phyloP scores from a whole-genome alignment of 1,140 invertebrate species.

The Ephestia elutella region DNA sequence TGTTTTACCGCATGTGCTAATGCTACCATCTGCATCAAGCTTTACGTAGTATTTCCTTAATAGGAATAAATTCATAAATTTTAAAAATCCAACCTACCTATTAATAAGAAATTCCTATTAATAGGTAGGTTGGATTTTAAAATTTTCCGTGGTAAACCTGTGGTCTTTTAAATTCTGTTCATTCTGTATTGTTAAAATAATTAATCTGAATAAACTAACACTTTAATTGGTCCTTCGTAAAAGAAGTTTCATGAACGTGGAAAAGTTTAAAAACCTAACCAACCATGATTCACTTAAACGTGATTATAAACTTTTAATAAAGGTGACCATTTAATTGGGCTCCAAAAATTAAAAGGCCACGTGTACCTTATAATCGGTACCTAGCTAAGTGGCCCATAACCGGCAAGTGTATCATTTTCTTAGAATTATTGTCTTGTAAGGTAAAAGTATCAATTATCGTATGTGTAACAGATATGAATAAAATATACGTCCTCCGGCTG shows the following conservation, averaged over 20 bases:
- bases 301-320: not conserved
- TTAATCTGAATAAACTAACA: too few relatives aligned
- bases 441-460: slow-evolving; percentile 53
- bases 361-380: slow-evolving; percentile 54
- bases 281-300: not conserved
- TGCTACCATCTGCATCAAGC: too few relatives aligned
- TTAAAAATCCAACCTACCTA: too few relatives aligned
- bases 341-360: not conserved
- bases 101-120: too few relatives aligned
- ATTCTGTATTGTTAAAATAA: too few relatives aligned
- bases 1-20: too few relatives aligned
- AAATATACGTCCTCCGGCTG: slow-evolving; percentile 35
- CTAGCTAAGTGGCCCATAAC: slow-evolving; percentile 57
- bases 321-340: not conserved
- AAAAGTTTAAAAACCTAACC: not conserved
- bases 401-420: slow-evolving; percentile 72
- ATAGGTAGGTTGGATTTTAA: too few relatives aligned
- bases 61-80: too few relatives aligned
- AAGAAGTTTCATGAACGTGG: not conserved
- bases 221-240: not conserved
- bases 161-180: too few relatives aligned
- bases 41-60: too few relatives aligned
- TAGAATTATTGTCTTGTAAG: slow-evolving; percentile 29
- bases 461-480: slow-evolving; percentile 45
- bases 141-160: too few relatives aligned